phyloP scores from a whole-genome alignment of 2,888 invertebrate genomes.

The Psylliodes chrysocephalus region DNA sequence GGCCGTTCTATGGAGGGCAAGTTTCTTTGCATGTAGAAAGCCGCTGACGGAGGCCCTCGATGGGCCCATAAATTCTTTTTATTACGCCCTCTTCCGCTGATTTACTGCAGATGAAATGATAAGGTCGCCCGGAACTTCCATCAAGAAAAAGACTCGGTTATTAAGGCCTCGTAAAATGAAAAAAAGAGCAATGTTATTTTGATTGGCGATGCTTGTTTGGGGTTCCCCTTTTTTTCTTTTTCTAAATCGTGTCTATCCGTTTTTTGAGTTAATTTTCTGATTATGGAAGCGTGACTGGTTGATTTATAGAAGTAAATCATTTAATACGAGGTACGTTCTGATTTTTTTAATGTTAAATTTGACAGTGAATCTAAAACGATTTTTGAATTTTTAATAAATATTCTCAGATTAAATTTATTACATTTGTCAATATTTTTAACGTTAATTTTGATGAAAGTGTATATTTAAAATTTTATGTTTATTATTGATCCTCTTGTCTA shows the following conservation, averaged over 20 bases:
- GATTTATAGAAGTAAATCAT: too few relatives aligned
- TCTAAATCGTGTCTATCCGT: not conserved
- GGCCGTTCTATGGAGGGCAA: not conserved
- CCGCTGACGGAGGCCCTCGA: conserved; percentile 31
- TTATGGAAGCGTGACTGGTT: too few relatives aligned
- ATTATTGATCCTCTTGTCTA: too few relatives aligned
- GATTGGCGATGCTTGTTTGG: conserved; percentile 7
- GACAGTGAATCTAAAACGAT: too few relatives aligned
- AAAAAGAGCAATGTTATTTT: conserved; percentile 17
- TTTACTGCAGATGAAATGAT: conserved; percentile 38
- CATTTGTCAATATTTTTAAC: too few relatives aligned
- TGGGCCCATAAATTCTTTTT: conserved; percentile 42
- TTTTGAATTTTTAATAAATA: too few relatives aligned
- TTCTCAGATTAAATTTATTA: too few relatives aligned
- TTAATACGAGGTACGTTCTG: too few relatives aligned
- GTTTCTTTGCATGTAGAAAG: conserved; percentile 26
- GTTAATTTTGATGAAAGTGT: too few relatives aligned
- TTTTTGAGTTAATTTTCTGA: too few relatives aligned
- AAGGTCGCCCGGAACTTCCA: conserved; percentile 36
- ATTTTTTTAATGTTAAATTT: too few relatives aligned
- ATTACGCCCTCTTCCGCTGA: conserved; percentile 29
- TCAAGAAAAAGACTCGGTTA: conserved; percentile 32
- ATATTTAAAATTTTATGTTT: too few relatives aligned
- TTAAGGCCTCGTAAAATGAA: conserved; percentile 28
- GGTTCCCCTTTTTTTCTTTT: conserved; percentile 3